Conservation (phyloP, 2,113 vertebrate genomes). For the Chaetura pelagica region DNA sequence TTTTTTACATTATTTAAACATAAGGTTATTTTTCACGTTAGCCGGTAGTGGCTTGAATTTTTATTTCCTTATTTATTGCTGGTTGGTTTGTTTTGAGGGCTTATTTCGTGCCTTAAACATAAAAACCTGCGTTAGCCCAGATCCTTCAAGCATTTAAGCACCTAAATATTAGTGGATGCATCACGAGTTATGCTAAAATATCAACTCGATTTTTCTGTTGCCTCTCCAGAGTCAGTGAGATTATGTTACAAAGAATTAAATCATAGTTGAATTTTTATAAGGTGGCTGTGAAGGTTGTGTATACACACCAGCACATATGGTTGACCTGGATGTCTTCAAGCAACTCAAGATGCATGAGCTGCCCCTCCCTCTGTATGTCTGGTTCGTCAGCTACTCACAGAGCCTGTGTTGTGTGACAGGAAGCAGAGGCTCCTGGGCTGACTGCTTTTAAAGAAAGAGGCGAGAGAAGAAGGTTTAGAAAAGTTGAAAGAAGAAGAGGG, state of each 20-base stretch:
- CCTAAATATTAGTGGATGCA: not conserved
- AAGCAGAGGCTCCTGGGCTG: not conserved
- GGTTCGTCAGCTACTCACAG: not conserved
- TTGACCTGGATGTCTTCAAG: not conserved
- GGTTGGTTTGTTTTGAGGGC: not conserved
- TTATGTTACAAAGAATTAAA: not conserved
- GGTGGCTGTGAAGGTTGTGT: not conserved
- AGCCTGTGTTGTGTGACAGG: not conserved
- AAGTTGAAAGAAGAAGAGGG: not conserved
- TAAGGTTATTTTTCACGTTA: rapidly evolving
- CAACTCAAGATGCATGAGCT: not conserved
- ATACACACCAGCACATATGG: rapidly evolving
- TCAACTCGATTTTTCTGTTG: not conserved
- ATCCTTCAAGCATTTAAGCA: not conserved
- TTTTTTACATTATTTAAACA: not conserved
- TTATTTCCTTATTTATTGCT: not conserved
- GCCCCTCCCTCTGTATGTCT: not conserved
- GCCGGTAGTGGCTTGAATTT: not conserved
- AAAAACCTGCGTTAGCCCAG: not conserved
- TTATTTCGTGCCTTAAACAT: not conserved
- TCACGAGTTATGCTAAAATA: not conserved
- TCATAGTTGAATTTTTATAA: not conserved
- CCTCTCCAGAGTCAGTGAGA: rapidly evolving
- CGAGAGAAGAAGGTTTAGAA: not conserved
- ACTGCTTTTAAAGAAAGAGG: not conserved